Evolutionary conservation across 1,140 invertebrate genomes (phyloP), one percentile per base, ranked within the genome.

Genomic region (Micrasema minimum): DNA sequence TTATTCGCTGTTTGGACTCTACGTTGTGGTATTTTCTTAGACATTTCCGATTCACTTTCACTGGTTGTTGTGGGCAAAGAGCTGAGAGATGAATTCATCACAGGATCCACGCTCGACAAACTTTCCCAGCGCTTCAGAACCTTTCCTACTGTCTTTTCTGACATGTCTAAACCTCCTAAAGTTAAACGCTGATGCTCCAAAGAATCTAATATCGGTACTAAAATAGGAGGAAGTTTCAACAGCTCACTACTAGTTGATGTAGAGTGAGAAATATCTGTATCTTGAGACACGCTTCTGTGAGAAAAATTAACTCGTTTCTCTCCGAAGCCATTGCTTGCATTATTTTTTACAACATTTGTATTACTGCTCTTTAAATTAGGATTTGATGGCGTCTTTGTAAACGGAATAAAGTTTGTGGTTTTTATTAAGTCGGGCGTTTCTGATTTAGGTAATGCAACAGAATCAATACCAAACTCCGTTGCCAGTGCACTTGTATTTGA

Each of bases 1-100:
- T 79, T 77, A 16, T 82, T 72, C 43, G 83, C 80, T 20, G 83
- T 84, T 11, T 80, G 79, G 23, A 76, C 72, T 20, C 83, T 77
- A 68, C 79, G 78, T 18, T 81, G 71, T 31, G 77, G 78, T 69
- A 75, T 79, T 75, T 83, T 83, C 38, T 76, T 79, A n/a, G 74
- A 80, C n/a, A n/a, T n/a, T 41, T 74, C 73, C 37, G 86, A 83
- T 67, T 87, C 86, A 74, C 83, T 86, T 31, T 88, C 87, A 71
- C 81, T 83, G 14, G 80, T 78, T 0, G 83, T 82, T 9, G 82
- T 81, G 12, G 80, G 81, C 45, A 87, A 80, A 46, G 88, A 90
- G 76, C 88, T 90, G 37, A 88, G 85, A 11, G 88, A 89, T 59
- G 89, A 90, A 80, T 91, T 88, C 7, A 89, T 81, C 69, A 89